A percentile compares a stretch with the other conserved stretches of the same genome.
These are phyloP conservation scores for Rhinatrema bivittatum DNA, from an alignment of 2,797 vertebrate genomes.

Conservation along the genomic window DNA sequence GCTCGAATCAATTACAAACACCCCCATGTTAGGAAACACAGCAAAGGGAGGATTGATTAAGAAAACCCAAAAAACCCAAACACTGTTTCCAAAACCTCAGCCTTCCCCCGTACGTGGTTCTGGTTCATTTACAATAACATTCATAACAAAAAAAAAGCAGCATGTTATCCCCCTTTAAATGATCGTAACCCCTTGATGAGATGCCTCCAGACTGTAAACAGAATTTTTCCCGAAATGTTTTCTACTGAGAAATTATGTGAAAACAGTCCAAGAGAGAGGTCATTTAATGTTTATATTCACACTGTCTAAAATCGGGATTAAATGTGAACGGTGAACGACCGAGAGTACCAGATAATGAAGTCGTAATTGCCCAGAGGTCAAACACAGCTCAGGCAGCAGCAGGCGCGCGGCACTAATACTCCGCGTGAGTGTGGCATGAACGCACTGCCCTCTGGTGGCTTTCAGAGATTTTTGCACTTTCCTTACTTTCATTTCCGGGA, in stretches of 20 bases:
- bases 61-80: too few relatives aligned
- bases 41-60: too few relatives aligned
- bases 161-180: neutral
- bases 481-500: neutral
- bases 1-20: too few relatives aligned
- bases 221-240: too few relatives aligned
- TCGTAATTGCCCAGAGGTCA: neutral
- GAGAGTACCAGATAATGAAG: neutral
- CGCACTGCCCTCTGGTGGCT: conserved; percentile 39
- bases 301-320: neutral
- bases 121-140: too few relatives aligned
- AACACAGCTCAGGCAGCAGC: neutral
- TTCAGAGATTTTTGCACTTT: neutral
- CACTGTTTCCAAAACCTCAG: too few relatives aligned
- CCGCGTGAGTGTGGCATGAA: conserved; percentile 20
- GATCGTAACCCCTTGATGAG: neutral
- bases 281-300: neutral
- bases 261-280: neutral
- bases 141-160: neutral
- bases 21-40: too few relatives aligned
- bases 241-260: too few relatives aligned
- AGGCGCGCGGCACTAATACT: conserved; percentile 2
- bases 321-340: neutral
- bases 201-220: neutral
- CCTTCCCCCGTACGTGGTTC: too few relatives aligned